Base-by-base conservation (phyloP, 2,113 vertebrate genomes). In the Anarrhichthys ocellatus region DNA sequence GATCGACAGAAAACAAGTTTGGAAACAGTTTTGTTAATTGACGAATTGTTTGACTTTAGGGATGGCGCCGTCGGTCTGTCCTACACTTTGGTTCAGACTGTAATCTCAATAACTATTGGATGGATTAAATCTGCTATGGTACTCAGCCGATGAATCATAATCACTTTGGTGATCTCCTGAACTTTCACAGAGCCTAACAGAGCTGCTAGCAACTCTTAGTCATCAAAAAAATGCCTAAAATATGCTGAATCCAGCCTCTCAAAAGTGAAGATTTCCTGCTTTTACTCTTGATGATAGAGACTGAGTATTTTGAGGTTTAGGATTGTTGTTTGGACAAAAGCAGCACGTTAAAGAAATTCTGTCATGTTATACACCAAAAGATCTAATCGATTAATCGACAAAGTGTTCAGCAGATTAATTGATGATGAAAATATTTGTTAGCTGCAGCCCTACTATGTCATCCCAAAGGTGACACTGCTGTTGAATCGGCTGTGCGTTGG, bases 401-500 rank as follows among this genome's bases (percentile, higher is more conserved):
- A 68, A 76, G 17, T 44, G 15, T 36, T 18, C 4, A 2, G 22
- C 14, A 6, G 18, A 40, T 40, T 32, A 48, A 69, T 24, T 1
- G 2, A 67, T 7, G 42, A 61, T 62, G 11, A 63, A n/a, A 64
- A 65, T 13, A 22, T 40, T 34, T 14, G 3, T 58, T 32, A 50
- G 40, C 1, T 76, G 24, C 46, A 40, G 56, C 36, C n/a, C 15
- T 18, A 56, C 4, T 2, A 29, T 73, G 81, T 84, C 82, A 74
- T 76, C 73, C n/a, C n/a, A 69, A 64, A 83, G 58, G 36, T 71
- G 64, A 79, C 71, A 56, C 61, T 73, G 77, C 59, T 17, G 70
- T 76, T 59, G 42, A 61, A 73, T 86, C 67, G 72, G 15, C n/a
- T 29, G 27, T 62, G 34, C 22, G 65, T 9, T 27, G 78, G 40